Evolutionary conservation across 2,113 vertebrate genomes (phyloP).

Genomic region (Catharus minimus): DNA sequence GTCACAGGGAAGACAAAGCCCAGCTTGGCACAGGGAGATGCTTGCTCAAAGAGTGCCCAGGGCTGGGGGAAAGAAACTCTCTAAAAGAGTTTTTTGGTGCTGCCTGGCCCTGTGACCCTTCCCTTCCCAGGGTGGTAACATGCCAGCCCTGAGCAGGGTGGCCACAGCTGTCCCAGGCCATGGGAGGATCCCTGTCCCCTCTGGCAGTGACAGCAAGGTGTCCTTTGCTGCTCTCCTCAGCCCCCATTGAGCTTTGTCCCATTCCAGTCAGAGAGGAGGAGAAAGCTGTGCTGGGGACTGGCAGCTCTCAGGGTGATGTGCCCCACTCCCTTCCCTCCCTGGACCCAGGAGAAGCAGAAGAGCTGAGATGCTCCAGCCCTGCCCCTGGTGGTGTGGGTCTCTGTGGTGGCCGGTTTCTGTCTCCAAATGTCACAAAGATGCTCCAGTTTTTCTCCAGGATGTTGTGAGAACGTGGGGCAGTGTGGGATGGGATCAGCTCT

Average conservation of each 20-base stretch:
- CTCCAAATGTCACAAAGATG: not conserved
- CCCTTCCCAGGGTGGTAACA: not conserved
- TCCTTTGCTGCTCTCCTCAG: not conserved
- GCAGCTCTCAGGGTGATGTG: not conserved
- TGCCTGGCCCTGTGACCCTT: not conserved
- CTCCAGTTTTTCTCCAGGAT: not conserved
- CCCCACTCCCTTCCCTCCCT: not conserved
- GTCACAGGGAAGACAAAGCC: not conserved
- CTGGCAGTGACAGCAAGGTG: not conserved
- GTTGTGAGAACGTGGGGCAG: accelerated
- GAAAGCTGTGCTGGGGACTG: not conserved
- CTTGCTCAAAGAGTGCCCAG: not conserved
- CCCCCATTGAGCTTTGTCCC: not conserved
- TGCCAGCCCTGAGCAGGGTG: accelerated
- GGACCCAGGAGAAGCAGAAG: not conserved
- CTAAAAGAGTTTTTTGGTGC: not conserved
- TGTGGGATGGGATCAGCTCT: not conserved
- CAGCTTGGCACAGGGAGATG: not conserved
- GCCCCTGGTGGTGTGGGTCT: not conserved
- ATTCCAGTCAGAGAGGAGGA: not conserved
- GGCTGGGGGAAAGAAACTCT: not conserved
- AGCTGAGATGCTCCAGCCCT: not conserved
- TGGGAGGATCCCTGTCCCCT: not conserved
- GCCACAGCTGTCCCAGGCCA: not conserved
- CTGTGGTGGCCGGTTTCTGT: accelerated